A percentile compares a stretch with the other conserved stretches of the same genome.
phyloP scores from a whole-genome alignment of 2,113 vertebrate species.

The Oostethus manadensis region DNA sequence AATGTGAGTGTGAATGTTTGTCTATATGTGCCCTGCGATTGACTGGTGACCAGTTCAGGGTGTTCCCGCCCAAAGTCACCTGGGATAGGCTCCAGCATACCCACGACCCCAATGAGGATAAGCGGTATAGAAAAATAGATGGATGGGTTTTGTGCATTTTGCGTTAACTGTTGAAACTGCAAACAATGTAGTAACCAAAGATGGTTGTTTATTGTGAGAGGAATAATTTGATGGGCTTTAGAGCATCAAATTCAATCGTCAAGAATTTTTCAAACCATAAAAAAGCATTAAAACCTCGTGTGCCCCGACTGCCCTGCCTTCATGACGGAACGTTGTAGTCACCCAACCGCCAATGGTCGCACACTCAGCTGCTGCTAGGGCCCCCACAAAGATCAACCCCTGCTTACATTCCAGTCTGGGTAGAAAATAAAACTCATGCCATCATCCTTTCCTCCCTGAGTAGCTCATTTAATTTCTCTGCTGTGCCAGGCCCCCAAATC shows the following conservation, averaged over 20 bases:
- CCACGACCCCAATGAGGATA: no score
- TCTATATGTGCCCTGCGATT: no score
- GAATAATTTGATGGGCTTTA: background rate
- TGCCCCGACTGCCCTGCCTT: slow-evolving; percentile 19
- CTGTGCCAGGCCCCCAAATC: slow-evolving; percentile 21
- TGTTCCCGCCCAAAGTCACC: no score
- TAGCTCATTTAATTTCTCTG: background rate
- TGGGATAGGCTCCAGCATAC: no score
- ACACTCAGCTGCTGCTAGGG: slow-evolving; percentile 45
- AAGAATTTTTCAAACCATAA: background rate
- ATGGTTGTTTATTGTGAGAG: background rate
- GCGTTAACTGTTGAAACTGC: background rate
- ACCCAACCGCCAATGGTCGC: slow-evolving; percentile 17
- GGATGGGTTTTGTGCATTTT: background rate
- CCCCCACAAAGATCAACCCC: slow-evolving; percentile 13
- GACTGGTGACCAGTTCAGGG: no score
- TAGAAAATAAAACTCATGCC: slow-evolving; percentile 40
- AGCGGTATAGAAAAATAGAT: no score
- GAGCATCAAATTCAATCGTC: background rate
- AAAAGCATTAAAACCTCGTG: background rate
- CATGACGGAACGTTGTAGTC: slow-evolving; percentile 28
- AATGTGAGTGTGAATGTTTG: no score
- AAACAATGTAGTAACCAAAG: background rate
- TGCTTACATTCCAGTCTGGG: slow-evolving; percentile 41
- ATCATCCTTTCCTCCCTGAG: slow-evolving; percentile 7